Base-by-base conservation (phyloP, 2,797 vertebrate genomes). In the Florisuga fusca region DNA sequence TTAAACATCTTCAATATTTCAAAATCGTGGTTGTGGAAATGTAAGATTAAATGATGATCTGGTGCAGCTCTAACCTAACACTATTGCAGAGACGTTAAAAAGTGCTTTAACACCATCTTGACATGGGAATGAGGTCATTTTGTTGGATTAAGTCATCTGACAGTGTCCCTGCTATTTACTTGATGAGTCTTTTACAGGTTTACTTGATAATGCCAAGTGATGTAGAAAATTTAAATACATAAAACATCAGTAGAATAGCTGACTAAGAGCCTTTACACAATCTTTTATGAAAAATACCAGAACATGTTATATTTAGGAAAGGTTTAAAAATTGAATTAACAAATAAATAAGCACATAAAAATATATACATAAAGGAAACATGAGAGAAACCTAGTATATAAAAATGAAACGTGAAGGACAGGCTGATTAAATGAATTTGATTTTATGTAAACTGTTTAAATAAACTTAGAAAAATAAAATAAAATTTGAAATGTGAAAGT, bases 231-330 rank as follows among this genome's bases (percentile, higher is more conserved):
- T 81, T 96, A 88, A 96, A 94, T 97, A 95, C 64, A 89, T 93
- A 91, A 96, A 85, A 95, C 92, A 91, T 89, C 72, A 90, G 45
- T 64, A 84, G 81, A 89, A 88, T 74, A 94, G 74, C 91, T 97
- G 91, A 95, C 82, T 93, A 92, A 96, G 89, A 95, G 54, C 69
- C 93, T 95, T 96, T 97, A 83, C 79, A 87, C 33, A 84, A 48
- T 81, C 91, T 95, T 66, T 9, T 89, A 34, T 95, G 94, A 94
- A 97, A 97, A 97, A 89, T 73, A 94, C 55, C 48, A 95, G 41
- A 94, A 85, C 86, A 64, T 23, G 22, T 95, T 97, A 97, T 93
- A 95, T 96, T 96, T 96, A 93, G 93, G 31, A 97, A 96, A 96
- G 84, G 51, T 84, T 97, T 96, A 89, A 97, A 89, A 96, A 77